A percentile compares a stretch with the other conserved stretches of the same genome.
Conservation (phyloP, 2,888 invertebrate species). For the Euzophera pinguis region DNA sequence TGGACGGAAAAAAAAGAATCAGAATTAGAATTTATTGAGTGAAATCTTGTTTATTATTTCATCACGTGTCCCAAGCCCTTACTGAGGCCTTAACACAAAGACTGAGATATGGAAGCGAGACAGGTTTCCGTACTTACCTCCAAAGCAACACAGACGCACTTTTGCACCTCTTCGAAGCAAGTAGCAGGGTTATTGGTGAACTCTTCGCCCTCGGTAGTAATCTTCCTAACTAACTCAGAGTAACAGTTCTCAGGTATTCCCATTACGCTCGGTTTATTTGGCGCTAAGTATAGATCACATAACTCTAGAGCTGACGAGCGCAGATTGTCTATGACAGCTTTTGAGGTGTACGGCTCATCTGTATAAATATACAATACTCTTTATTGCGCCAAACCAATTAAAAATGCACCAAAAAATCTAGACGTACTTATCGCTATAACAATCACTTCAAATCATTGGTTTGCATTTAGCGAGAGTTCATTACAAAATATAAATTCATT, state of each 20-base stretch:
- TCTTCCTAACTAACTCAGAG: conserved; percentile 61
- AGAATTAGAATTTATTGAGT: too few relatives aligned
- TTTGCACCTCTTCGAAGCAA: conserved; percentile 93
- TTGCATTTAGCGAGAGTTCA: too few relatives aligned
- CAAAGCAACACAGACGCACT: conserved; percentile 80
- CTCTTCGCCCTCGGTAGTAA: conserved; percentile 67
- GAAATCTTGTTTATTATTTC: too few relatives aligned
- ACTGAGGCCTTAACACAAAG: too few relatives aligned
- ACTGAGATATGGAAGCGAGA: too few relatives aligned
- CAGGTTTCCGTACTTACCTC: conserved; percentile 67
- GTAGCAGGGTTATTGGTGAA: conserved; percentile 75
- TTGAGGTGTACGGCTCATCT: conserved; percentile 62
- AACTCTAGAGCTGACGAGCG: conserved; percentile 65
- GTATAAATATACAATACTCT: conserved; percentile 9
- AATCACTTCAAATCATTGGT: too few relatives aligned
- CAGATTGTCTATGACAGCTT: conserved; percentile 62
- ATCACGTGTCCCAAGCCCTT: too few relatives aligned
- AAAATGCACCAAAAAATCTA: too few relatives aligned
- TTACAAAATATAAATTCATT: too few relatives aligned
- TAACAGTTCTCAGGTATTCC: conserved; percentile 61
- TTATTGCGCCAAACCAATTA: too few relatives aligned
- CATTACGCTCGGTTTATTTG: conserved; percentile 49
- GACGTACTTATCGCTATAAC: too few relatives aligned
- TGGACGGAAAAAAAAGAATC: too few relatives aligned
- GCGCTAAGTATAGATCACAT: conserved; percentile 62